Conservation (phyloP, 2,797 vertebrate species). For the Psittacula echo region DNA sequence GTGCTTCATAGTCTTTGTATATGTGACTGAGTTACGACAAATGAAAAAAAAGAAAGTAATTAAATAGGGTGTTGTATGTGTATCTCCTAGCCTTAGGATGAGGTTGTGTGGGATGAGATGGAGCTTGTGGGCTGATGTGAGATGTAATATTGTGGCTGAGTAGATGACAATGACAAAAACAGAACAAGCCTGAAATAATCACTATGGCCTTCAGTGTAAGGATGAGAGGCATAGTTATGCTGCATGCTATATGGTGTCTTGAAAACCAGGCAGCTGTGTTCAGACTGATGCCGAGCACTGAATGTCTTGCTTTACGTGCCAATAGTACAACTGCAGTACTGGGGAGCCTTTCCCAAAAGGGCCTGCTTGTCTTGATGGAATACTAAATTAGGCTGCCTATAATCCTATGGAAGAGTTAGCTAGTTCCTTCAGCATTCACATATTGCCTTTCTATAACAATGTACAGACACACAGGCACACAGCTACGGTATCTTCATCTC, state of each 20-base stretch:
- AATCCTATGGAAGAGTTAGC: neutral
- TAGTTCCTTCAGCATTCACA: neutral
- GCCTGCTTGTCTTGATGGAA: neutral
- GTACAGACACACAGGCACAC: neutral
- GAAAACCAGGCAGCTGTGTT: neutral
- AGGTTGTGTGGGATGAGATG: neutral
- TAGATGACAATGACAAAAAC: neutral
- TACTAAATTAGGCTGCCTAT: neutral
- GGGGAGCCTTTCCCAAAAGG: neutral
- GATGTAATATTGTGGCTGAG: neutral
- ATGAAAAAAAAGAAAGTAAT: neutral
- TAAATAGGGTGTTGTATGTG: neutral
- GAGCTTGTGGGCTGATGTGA: neutral
- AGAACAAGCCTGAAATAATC: neutral
- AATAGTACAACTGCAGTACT: neutral
- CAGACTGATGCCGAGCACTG: neutral
- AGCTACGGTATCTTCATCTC: neutral
- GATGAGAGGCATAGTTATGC: neutral
- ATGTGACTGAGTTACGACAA: neutral
- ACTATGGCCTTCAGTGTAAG: neutral
- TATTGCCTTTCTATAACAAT: neutral
- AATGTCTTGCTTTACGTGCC: accelerated
- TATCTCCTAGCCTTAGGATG: neutral
- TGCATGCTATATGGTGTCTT: neutral
- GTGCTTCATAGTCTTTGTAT: neutral